Evolutionary conservation across 2,113 vertebrate genomes (phyloP).

Genomic region (Cottus gobio): DNA sequence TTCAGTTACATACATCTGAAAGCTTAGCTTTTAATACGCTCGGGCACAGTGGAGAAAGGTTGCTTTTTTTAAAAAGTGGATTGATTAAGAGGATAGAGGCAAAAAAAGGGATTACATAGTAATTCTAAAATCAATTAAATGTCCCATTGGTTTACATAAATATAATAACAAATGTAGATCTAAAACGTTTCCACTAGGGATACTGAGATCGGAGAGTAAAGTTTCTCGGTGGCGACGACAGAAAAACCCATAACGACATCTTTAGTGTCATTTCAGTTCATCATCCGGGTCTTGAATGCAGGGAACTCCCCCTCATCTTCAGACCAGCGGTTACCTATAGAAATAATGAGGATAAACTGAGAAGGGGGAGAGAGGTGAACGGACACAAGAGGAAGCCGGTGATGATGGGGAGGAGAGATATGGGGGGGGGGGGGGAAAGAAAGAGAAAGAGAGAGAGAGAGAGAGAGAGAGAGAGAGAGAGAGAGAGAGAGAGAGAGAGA

Average conservation of each 20-base stretch:
- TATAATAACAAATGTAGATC: slow-evolving; percentile 88
- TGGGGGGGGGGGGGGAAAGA: slow-evolving; percentile 67
- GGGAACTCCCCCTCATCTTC: slow-evolving; percentile 76
- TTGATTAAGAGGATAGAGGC: slow-evolving; percentile 55
- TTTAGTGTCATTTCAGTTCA: slow-evolving; percentile 73
- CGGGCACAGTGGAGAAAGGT: slow-evolving; percentile 56
- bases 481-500: slow-evolving; percentile 44
- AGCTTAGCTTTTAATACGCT: slow-evolving; percentile 68
- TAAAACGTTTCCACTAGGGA: slow-evolving; percentile 90
- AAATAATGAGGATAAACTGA: slow-evolving; percentile 98
- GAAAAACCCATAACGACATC: neutral
- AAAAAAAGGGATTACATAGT: slow-evolving; percentile 66
- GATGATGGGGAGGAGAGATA: neutral
- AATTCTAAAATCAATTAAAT: slow-evolving; percentile 84
- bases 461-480: slow-evolving; percentile 25
- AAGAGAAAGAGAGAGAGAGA: slow-evolving; percentile 20
- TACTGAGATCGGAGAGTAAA: slow-evolving; percentile 77
- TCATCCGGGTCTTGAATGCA: slow-evolving; percentile 80
- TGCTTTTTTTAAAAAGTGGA: slow-evolving; percentile 50
- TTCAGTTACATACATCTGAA: slow-evolving; percentile 80
- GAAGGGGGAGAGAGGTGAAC: slow-evolving; percentile 58
- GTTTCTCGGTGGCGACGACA: slow-evolving; percentile 46
- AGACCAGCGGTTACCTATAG: slow-evolving; percentile 90
- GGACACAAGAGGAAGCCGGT: slow-evolving; percentile 2
- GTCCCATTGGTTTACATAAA: slow-evolving; percentile 89